phyloP scores from a whole-genome alignment of 1,140 invertebrate genomes.

The Procambarus clarkii region DNA sequence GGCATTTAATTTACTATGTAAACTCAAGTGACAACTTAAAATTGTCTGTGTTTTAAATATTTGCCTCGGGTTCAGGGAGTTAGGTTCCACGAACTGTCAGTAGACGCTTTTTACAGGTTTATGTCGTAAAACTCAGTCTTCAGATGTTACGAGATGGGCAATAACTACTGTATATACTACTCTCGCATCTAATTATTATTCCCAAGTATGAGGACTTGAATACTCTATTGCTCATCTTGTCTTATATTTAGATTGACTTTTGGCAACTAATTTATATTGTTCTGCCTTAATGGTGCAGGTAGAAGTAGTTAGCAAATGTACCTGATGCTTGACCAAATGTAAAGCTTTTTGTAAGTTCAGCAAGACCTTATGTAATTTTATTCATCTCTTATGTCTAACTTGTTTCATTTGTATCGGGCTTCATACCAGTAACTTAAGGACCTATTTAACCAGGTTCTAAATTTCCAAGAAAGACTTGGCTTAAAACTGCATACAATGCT shows the following conservation, averaged over 20 bases:
- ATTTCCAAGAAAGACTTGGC: neutral
- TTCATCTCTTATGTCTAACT: constrained; percentile 14
- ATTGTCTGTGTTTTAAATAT: constrained; percentile 24
- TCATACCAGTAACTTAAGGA: neutral
- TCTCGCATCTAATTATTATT: neutral
- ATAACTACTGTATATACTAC: neutral
- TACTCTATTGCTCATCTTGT: constrained; percentile 5
- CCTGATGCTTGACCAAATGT: constrained; percentile 57
- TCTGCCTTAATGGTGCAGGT: constrained; percentile 41
- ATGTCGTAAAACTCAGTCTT: constrained; percentile 17
- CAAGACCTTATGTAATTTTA: neutral
- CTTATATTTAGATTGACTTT: constrained; percentile 21
- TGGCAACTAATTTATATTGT: constrained; percentile 41
- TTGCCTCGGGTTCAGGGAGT: constrained; percentile 36
- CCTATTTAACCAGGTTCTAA: constrained; percentile 5
- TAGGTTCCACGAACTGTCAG: constrained; percentile 20
- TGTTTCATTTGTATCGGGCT: neutral
- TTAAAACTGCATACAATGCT: neutral
- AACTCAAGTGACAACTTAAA: constrained; percentile 16
- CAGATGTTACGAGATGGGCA: constrained; percentile 28
- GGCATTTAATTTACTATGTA: neutral
- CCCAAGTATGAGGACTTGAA: neutral
- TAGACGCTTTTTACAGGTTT: constrained; percentile 23
- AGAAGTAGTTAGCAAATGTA: constrained; percentile 47
- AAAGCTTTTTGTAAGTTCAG: constrained; percentile 4